Evolutionary conservation across 2,888 invertebrate genomes (phyloP).

Genomic region (Andricus quercusramuli): DNA sequence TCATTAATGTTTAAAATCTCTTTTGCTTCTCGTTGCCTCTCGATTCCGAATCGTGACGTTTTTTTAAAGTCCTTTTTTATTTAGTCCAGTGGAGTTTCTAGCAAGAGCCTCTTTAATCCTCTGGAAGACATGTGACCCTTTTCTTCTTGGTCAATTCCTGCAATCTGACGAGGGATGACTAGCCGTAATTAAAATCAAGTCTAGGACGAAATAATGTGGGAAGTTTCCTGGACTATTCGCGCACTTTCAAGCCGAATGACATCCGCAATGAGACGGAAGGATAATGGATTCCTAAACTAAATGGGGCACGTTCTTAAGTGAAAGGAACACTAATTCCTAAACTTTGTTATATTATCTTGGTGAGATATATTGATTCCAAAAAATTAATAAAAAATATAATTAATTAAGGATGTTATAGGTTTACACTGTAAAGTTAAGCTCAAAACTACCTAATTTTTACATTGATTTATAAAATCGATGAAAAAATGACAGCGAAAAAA

Average conservation of each 20-base stretch:
- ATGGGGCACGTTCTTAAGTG: constrained; percentile 69
- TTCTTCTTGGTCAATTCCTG: constrained; percentile 22
- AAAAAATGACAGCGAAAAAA: no score
- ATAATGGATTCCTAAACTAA: constrained; percentile 76
- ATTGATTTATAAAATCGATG: no score
- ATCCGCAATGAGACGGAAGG: constrained; percentile 63
- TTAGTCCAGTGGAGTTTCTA: neutral
- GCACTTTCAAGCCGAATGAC: constrained; percentile 44
- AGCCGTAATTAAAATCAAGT: constrained; percentile 43
- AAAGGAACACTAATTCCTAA: constrained; percentile 73
- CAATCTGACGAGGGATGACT: neutral
- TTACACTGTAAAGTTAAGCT: no score
- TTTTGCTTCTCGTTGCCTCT: neutral
- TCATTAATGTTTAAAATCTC: constrained; percentile 27
- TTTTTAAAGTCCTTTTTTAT: constrained; percentile 24
- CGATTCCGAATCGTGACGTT: neutral
- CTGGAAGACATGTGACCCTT: neutral
- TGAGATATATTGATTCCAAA: no score
- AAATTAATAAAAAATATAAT: no score
- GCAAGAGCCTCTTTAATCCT: neutral
- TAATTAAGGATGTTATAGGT: no score
- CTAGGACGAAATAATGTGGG: constrained; percentile 51
- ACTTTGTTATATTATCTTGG: constrained; percentile 75
- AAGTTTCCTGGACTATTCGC: constrained; percentile 57
- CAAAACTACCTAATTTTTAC: no score